phyloP scores from a whole-genome alignment of 2,888 invertebrate species.

The Cerastis rubricosa region DNA sequence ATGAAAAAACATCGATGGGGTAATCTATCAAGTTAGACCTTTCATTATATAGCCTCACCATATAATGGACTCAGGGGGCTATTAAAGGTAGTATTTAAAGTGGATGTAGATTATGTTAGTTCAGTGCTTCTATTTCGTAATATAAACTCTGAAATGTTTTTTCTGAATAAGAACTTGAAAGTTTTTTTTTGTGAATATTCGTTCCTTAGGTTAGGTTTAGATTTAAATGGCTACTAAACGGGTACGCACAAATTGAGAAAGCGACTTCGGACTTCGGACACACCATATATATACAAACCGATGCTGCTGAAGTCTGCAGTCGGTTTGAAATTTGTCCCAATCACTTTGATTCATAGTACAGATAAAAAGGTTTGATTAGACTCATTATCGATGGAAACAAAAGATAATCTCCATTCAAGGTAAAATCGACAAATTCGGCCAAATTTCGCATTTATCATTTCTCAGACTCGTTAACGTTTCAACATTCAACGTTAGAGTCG shows the following conservation, averaged over 20 bases:
- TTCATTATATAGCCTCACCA: too few relatives aligned
- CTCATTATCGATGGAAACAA: not conserved
- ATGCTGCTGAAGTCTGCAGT: not conserved
- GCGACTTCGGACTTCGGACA: not conserved
- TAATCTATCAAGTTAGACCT: too few relatives aligned
- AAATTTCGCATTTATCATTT: not conserved
- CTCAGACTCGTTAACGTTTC: not conserved
- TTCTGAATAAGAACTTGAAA: not conserved
- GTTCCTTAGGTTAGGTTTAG: not conserved
- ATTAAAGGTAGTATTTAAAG: too few relatives aligned
- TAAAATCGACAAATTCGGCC: not conserved
- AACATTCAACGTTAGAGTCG: not conserved
- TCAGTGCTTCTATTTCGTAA: not conserved
- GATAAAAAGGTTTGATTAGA: not conserved
- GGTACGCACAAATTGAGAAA: not conserved
- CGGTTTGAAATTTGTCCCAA: not conserved
- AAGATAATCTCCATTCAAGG: not conserved
- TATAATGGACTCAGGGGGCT: too few relatives aligned
- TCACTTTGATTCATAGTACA: not conserved
- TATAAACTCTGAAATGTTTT: slow-evolving; percentile 2
- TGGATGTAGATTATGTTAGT: not conserved
- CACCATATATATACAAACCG: not conserved
- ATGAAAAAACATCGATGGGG: too few relatives aligned
- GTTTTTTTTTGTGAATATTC: not conserved
- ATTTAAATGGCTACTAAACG: not conserved